Base-by-base conservation (phyloP, 2,888 invertebrate species). In the Ecliptopera silaceata region DNA sequence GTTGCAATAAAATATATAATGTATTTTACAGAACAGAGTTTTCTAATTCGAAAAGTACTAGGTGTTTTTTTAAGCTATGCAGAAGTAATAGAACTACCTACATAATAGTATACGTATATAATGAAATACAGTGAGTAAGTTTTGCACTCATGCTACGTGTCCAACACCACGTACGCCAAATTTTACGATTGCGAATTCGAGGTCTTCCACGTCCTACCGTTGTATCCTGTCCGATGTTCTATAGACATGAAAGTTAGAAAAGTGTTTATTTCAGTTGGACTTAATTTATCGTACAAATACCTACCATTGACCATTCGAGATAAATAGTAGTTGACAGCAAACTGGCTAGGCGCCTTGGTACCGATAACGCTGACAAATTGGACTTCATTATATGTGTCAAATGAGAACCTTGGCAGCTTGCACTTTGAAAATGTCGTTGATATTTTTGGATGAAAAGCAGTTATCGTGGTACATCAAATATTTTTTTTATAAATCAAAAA, bases 351-450 rank as follows among this genome's bases (percentile, higher is more conserved):
- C 72, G 79, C 71, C 77, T 79, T 69, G 65, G 63, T 63, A 59
- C 74, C 77, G 80, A 80, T 83, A 83, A 75, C 73, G 69, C 75
- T 77, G 75, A 81, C 77, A 80, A 82, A 82, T 82, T 79, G 72
- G 69, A 55, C 22, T 46, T 54, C 45, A 32, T 49, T 42, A 39
- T 48, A 48, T 22, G 31, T 49, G n/a, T 38, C 36, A 39, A 48
- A 39, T 39, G n/a, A 31, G 44, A 49, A n/a, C 31, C 18, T 32
- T 48, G 36, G 26, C 26, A n/a, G n/a, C 17, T 48, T 22, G 8
- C 18, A 4, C 20, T 20, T 34, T 1, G 18, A 31, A 29, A 41
- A 17, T 15, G 13, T 34, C 13, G 11, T 34, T 8, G 15, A 15
- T 15, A 13, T 50, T 34, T 49, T 49, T 50, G 31, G n/a, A n/a